Percentiles rank a stretch among this genome's conserved stretches.
Conservation (phyloP, 1,140 invertebrate species). For the Apis dorsata region DNA sequence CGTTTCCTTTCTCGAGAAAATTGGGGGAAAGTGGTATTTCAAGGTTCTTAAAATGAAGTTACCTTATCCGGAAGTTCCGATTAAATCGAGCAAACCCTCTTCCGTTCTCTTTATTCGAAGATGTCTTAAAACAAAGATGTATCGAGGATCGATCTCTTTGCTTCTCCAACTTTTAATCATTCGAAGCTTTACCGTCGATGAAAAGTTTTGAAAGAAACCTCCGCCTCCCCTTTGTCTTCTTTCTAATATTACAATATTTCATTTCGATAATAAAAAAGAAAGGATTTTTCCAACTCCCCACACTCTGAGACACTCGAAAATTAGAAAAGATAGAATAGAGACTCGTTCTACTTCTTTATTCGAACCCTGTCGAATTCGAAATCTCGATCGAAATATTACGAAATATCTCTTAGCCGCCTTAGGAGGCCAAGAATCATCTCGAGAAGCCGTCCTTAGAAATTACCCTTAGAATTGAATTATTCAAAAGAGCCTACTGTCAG, state of each 20-base stretch:
- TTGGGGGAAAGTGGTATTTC: too few species aligned
- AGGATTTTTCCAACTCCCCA: background rate
- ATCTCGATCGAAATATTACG: too few species aligned
- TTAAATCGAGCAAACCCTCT: background rate
- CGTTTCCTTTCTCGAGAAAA: too few species aligned
- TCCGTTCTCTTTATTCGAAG: background rate
- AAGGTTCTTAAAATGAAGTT: too few species aligned
- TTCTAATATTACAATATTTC: slow-evolving; percentile 18
- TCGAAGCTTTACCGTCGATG: background rate
- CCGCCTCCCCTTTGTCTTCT: slow-evolving; percentile 7
- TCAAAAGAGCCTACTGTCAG: background rate
- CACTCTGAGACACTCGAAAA: background rate
- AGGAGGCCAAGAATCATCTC: background rate
- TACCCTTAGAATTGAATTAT: slow-evolving; percentile 22
- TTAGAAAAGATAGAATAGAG: too few species aligned
- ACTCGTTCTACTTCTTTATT: too few species aligned
- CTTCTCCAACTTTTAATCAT: slow-evolving; percentile 27
- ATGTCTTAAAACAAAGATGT: background rate
- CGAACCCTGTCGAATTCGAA: too few species aligned
- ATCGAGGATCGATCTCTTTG: background rate
- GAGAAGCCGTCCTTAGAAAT: background rate
- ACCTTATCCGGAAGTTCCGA: background rate
- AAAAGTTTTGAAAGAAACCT: background rate
- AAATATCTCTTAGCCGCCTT: too few species aligned
- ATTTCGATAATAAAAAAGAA: background rate